Conservation (phyloP, 1,140 invertebrate species). For the Drosophila lowei region DNA sequence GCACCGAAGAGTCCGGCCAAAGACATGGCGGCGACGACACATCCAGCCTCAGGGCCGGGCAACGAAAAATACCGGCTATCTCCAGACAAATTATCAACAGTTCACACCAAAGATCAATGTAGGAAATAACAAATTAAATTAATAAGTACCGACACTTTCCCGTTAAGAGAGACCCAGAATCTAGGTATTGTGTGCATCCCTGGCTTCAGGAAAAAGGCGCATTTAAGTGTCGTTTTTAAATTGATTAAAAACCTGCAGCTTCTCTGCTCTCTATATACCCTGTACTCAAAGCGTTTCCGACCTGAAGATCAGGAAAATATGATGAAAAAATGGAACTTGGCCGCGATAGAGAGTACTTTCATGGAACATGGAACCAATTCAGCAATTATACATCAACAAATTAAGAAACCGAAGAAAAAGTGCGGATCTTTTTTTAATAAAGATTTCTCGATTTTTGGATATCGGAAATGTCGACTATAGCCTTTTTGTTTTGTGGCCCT, state of each 20-base stretch:
- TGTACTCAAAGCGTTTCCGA: conserved; percentile 12
- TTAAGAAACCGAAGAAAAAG: too few species aligned
- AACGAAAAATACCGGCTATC: neutral
- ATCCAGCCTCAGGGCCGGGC: conserved; percentile 14
- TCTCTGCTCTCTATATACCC: conserved; percentile 30
- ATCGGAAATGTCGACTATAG: too few species aligned
- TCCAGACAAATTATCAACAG: too few species aligned
- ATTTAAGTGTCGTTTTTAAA: conserved; percentile 73
- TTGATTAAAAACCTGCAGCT: conserved; percentile 70
- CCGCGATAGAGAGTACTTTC: too few species aligned
- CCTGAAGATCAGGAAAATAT: too few species aligned
- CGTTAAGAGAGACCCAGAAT: too few species aligned
- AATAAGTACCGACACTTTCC: too few species aligned
- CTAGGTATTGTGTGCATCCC: conserved; percentile 4
- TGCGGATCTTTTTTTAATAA: too few species aligned
- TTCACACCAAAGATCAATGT: neutral
- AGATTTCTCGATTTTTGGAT: neutral
- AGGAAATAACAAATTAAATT: neutral
- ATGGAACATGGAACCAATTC: too few species aligned
- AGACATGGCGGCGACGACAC: conserved; percentile 13
- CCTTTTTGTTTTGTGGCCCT: conserved; percentile 18
- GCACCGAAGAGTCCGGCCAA: conserved; percentile 29
- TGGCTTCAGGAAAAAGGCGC: conserved; percentile 22
- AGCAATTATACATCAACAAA: too few species aligned
- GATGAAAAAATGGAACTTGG: too few species aligned